These are phyloP conservation scores for Paralvinella palmiformis DNA, from an alignment of 1,140 invertebrate genomes.

Conservation along the genomic window DNA sequence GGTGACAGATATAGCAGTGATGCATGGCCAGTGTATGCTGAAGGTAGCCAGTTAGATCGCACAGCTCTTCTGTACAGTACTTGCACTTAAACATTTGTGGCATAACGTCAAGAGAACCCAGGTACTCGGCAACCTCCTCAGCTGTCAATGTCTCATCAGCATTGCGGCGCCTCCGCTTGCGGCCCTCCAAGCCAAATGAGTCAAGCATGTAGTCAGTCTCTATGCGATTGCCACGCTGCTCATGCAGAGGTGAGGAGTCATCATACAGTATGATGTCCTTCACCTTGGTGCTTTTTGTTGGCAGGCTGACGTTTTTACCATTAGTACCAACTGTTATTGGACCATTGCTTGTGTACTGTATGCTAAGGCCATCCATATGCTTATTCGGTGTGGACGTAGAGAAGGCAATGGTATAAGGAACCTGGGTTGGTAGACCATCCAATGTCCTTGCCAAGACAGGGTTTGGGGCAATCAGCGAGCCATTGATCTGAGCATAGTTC, in stretches of 20 bases:
- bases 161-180: constrained; percentile 15
- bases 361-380: constrained; percentile 11
- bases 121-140: constrained; percentile 21
- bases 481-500: too few species aligned
- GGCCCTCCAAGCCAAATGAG: constrained; percentile 11
- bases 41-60: constrained; percentile 14
- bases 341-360: constrained; percentile 8
- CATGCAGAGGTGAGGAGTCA: constrained; percentile 4
- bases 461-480: too few species aligned
- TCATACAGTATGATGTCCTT: constrained; percentile 19
- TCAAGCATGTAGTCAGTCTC: constrained; percentile 20
- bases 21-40: constrained; percentile 18
- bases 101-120: constrained; percentile 3
- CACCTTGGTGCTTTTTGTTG: neutral
- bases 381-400: neutral
- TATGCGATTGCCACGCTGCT: constrained; percentile 13
- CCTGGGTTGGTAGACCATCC: too few species aligned
- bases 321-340: constrained; percentile 3
- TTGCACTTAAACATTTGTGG: constrained; percentile 15
- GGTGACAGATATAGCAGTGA: constrained; percentile 22
- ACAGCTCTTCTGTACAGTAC: constrained; percentile 8
- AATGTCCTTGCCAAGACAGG: too few species aligned
- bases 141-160: constrained; percentile 17
- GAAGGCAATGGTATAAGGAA: neutral
- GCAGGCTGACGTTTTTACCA: constrained; percentile 6